A percentile compares a stretch with the other conserved stretches of the same genome.
Evolutionary conservation across 2,888 invertebrate genomes (phyloP).

Genomic region (Limnephilus rhombicus): DNA sequence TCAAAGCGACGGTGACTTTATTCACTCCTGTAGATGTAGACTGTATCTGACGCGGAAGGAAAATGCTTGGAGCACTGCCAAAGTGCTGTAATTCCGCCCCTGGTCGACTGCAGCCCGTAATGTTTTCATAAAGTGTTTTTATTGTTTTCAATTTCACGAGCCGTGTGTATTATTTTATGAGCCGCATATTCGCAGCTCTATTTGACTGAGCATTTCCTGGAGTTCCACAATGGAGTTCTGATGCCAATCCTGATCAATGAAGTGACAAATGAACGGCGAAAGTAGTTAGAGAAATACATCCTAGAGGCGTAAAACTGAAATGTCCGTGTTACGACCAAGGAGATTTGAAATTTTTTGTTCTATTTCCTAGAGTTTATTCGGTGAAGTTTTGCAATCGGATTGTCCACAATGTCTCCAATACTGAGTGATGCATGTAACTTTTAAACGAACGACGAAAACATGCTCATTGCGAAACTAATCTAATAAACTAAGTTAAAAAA

Average conservation of each 20-base stretch:
- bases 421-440: too few species aligned
- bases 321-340: too few species aligned
- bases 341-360: too few species aligned
- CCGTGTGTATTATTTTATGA: conserved; percentile 38
- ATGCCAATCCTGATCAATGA: not conserved
- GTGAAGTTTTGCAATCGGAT: not conserved
- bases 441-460: too few species aligned
- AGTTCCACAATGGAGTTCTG: not conserved
- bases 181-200: conserved; percentile 9
- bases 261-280: too few species aligned
- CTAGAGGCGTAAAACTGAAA: not conserved
- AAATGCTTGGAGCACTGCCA: conserved; percentile 26
- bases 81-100: conserved; percentile 27
- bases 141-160: conserved; percentile 48
- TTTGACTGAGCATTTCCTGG: not conserved
- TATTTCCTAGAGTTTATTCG: not conserved
- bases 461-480: too few species aligned
- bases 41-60: conserved; percentile 21
- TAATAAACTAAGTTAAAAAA: too few species aligned
- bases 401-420: too few species aligned
- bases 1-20: conserved; percentile 4
- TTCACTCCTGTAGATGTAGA: not conserved
- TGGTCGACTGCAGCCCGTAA: conserved; percentile 29
- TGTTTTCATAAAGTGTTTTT: conserved; percentile 45
- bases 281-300: not conserved